These are phyloP conservation scores for Nemapogon koenigi DNA, from an alignment of 2,888 invertebrate species.

Conservation along the genomic window DNA sequence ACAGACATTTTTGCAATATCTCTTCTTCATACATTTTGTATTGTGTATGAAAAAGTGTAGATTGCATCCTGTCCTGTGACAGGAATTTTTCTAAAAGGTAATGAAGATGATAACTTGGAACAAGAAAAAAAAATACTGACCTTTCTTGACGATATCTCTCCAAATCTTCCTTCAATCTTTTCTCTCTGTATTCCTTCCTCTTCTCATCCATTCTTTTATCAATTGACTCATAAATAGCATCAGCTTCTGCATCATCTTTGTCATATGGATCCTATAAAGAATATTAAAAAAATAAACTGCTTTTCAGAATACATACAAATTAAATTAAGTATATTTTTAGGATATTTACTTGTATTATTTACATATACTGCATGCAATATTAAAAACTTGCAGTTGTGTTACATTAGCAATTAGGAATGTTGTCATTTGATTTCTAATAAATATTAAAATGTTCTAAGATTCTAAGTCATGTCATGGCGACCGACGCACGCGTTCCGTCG, in stretches of 20 bases:
- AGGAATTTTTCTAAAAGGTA: neutral
- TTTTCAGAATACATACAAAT: neutral
- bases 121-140: slow-evolving; percentile 22
- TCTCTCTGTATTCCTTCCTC: slow-evolving; percentile 93
- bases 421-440: too few relatives aligned
- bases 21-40: too few relatives aligned
- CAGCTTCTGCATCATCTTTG: slow-evolving; percentile 99
- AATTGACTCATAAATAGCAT: slow-evolving; percentile 97
- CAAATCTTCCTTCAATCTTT: slow-evolving; percentile 87
- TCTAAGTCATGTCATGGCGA: too few relatives aligned
- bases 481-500: too few relatives aligned
- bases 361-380: neutral
- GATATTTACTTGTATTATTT: neutral
- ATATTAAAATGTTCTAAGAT: too few relatives aligned
- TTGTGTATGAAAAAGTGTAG: too few relatives aligned
- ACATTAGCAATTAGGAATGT: too few relatives aligned
- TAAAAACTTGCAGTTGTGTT: too few relatives aligned
- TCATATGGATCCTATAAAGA: slow-evolving; percentile 99
- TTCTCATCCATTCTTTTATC: slow-evolving; percentile 99
- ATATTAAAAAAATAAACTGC: neutral
- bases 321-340: neutral
- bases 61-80: too few relatives aligned
- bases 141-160: slow-evolving; percentile 97
- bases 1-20: too few relatives aligned
- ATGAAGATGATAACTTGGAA: neutral